phyloP scores from a whole-genome alignment of 2,888 invertebrate genomes.

The Micoletzkya japonica region DNA sequence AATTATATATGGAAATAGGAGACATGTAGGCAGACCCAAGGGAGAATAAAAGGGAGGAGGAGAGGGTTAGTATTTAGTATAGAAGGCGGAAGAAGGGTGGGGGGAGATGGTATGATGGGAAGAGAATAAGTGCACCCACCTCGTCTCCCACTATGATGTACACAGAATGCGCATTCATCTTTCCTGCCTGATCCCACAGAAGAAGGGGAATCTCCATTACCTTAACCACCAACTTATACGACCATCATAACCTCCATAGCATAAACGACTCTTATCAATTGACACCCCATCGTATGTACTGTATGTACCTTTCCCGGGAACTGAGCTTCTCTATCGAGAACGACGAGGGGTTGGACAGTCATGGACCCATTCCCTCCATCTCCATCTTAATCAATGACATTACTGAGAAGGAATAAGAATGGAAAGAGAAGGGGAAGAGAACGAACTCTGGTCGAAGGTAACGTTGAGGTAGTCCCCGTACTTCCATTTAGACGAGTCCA shows the following conservation, averaged over 20 bases:
- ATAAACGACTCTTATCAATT: too few species aligned
- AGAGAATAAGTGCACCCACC: slow-evolving; percentile 38
- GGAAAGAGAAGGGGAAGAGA: background rate
- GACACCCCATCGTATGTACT: too few species aligned
- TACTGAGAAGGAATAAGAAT: background rate
- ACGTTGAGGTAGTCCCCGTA: slow-evolving; percentile 84
- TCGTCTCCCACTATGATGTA: slow-evolving; percentile 92
- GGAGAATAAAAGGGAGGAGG: background rate
- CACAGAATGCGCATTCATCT: slow-evolving; percentile 57
- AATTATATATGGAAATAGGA: background rate
- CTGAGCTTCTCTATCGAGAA: slow-evolving; percentile 57
- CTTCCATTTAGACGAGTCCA: slow-evolving; percentile 47
- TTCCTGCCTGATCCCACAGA: slow-evolving; percentile 90
- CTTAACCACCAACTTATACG: background rate
- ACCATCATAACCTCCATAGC: background rate
- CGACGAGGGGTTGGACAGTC: slow-evolving; percentile 82
- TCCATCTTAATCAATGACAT: slow-evolving; percentile 73
- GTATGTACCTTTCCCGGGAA: slow-evolving; percentile 49
- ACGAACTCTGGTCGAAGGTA: slow-evolving; percentile 89
- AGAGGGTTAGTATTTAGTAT: background rate
- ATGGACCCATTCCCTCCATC: slow-evolving; percentile 97
- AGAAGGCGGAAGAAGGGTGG: background rate
- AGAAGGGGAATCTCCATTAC: slow-evolving; percentile 92
- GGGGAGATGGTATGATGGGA: background rate
- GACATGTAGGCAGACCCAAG: background rate